These are phyloP conservation scores for Limenitis camilla DNA, from an alignment of 2,888 invertebrate genomes.

Conservation along the genomic window DNA sequence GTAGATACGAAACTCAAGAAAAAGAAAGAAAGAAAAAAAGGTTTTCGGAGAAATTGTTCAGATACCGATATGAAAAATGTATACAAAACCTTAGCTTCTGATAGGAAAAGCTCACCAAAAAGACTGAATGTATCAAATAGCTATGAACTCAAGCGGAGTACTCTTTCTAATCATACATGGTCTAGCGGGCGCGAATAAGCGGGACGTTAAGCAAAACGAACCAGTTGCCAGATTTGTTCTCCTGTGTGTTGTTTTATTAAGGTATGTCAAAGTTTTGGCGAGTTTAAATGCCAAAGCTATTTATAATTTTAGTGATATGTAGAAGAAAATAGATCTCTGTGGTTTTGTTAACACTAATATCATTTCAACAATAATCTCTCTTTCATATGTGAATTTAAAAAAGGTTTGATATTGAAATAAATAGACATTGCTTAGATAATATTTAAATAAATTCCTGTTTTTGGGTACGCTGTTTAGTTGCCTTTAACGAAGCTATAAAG, in stretches of 20 bases:
- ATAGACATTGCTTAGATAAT: no score
- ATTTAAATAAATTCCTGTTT: no score
- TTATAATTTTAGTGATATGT: background rate
- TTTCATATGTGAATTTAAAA: no score
- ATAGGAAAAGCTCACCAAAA: background rate
- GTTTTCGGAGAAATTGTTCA: background rate
- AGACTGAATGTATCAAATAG: conserved; percentile 10
- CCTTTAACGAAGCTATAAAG: no score
- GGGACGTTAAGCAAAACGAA: conserved; percentile 19
- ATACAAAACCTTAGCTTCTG: no score
- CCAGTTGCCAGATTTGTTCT: conserved; percentile 7
- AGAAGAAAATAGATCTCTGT: no score
- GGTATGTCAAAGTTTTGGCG: background rate
- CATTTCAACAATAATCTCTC: no score
- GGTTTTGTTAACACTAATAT: no score
- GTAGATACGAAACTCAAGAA: background rate
- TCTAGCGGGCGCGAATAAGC: conserved; percentile 22
- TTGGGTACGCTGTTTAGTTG: no score
- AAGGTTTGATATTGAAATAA: no score
- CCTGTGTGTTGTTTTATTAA: background rate
- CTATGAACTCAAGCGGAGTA: conserved; percentile 7
- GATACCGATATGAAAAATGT: no score
- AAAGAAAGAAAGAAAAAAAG: background rate
- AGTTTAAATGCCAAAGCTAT: background rate
- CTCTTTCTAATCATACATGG: conserved; percentile 22